Evolutionary conservation across 2,797 vertebrate species (phyloP), one percentile per base, ranked within the genome.

Genomic region (Sebastes goodei): DNA sequence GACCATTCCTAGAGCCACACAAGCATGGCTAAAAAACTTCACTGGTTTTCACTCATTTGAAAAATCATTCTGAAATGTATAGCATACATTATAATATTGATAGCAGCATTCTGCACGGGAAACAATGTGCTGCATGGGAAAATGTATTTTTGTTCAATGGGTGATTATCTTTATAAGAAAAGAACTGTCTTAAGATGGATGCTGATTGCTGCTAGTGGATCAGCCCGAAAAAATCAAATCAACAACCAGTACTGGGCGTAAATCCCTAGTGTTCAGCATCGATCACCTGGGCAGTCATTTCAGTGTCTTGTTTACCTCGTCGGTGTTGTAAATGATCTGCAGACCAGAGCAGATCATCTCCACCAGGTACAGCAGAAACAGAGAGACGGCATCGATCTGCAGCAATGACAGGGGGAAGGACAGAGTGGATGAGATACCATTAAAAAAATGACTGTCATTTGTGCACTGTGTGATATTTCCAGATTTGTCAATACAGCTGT

Each of bases 301-400:
- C 4, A 49, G 68, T 9, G 70, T 63, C 33, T 46, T 73, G 78
- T 87, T 94, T 97, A 99, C 98, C 98, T 99, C 98, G 83, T 99
- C 98, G 1, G 97, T 99, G 94, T 99, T 99, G 95, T 99, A 99
- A 95, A 99, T 96, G 89, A 99, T 98, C 95, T 99, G 98, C 71
- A 99, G 96, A 38, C 97, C 98, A 0, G 98, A 99, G 89, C 97
- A 97, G 90, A 98, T 99, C 98, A 99, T 99, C 95, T 99, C 97
- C 90, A 99, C 98, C 95, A 99, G 94, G 90, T 98, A 99, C 23
- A 99, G 96, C 61, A 99, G 96, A 90, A 97, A 99, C 29, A 99
- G 96, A 2, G 96, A 99, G 20, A 99, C 88, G 0, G 97, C 96
- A 89, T 97, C 98, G 87, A 99, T 98, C 98, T 99, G 85, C 32